Evolutionary conservation across 2,113 vertebrate genomes (phyloP), one percentile per base, ranked within the genome.

Genomic region (Lonchura striata): DNA sequence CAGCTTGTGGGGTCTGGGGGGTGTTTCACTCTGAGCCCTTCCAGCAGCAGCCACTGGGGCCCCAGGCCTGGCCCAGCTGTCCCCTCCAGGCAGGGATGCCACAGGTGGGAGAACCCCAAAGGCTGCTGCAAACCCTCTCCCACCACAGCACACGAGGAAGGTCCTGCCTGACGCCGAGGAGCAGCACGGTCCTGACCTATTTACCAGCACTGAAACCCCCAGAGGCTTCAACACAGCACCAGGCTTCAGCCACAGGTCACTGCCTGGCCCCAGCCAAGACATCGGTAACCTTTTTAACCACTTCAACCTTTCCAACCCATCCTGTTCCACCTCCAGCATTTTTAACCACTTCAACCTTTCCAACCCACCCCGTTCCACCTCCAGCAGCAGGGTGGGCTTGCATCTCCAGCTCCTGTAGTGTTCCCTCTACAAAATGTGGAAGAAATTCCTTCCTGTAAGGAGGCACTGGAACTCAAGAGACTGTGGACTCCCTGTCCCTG

Each of bases 111-210:
- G 28, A 22, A 3, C 35, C 41, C 19, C 37, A 28, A 22, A 7
- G 4, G 1, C 50, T 64, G 72, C 86, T 41, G 72, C 7, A 5
- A n/a, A 7, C 7, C 30, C 49, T 31, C 35, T 21, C 3, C 22
- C 42, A 2, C 31, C 15, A 3, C 3, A 3, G 8, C 65, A 6
- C 35, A 5, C 0, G 0, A 5, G 3, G 3, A 16, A 13, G 41
- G 41, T 42, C 41, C 41, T 15, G 15, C 41, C 41, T 0, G 12
- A 14, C 1, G 22, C 61, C 16, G 39, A 69, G 53, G 19, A 19
- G 14, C 13, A 72, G 39, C 63, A 53, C 1, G 9, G 20, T 17
- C 85, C 82, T n/a, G 82, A 91, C 50, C 41, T 3, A 0, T 24
- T 70, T 50, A 33, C 23, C 72, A 76, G 35, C 65, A 18, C 78